Evolutionary conservation across 2,797 vertebrate genomes (phyloP), one percentile per base, ranked within the genome.

Genomic region (Florisuga fusca): DNA sequence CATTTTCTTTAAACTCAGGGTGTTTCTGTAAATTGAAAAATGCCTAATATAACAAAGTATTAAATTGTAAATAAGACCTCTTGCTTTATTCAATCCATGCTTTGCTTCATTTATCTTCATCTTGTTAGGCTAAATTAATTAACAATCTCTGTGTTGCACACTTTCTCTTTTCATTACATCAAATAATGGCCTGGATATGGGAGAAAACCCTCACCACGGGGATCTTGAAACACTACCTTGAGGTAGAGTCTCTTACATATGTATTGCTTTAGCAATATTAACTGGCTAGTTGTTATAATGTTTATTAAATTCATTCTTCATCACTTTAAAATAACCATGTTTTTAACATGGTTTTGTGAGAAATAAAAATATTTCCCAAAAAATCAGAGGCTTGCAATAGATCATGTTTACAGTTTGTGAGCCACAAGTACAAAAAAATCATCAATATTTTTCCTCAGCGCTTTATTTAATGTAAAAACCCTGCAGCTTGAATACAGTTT

Each of bases 141-240:
- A 99, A 99, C 99, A 99, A 99, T 99, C 98, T 99, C 98, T 98
- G 97, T 99, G 98, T 98, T 99, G 98, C 98, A 99, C 98, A 98
- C 98, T 99, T 99, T 99, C 99, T 98, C 98, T 99, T 99, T 99
- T 99, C 98, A 99, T 99, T 99, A 99, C 98, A 99, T 99, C 99
- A 99, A 99, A 99, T 99, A 99, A 99, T 99, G 98, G 98, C 97
- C 98, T 96, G 97, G 98, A 98, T 98, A 98, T 96, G 98, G 98
- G 97, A 98, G 94, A 97, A 97, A 97, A 94, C 79, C 75, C 71
- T 97, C 95, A 92, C 94, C 97, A 94, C 15, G 38, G 96, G 97
- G 96, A 97, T 97, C 95, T 85, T 96, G 94, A 95, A 98, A 96
- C 62, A 89, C 93, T 94, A 95, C 90, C 76, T 93, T 97, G 92